Evolutionary conservation across 2,113 vertebrate genomes (phyloP), one percentile per base, ranked within the genome.

Genomic region (Chloropsis cyanopogon): DNA sequence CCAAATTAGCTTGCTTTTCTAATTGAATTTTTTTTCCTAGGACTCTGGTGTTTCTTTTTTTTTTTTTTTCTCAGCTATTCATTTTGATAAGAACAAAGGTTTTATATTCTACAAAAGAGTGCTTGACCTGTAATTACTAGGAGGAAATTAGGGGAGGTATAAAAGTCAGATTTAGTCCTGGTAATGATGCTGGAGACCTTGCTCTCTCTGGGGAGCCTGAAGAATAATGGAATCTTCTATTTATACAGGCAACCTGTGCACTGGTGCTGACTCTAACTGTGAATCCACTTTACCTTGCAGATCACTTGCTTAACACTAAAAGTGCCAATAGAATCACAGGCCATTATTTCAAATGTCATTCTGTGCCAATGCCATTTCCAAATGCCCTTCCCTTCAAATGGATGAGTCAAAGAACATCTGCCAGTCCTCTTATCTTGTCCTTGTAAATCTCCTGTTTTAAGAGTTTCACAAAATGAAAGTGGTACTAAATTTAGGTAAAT

Each of bases 81-180:
- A 98, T 98, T 98, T 98, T 98, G 98, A 99, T 99, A 99, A 99
- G 98, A 99, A 99, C 98, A 99, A 99, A 99, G 98, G 98, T 99
- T 99, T 99, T 98, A 98, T 99, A 98, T 99, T 99, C 98, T 99
- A 99, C 99, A 99, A 99, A 99, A 98, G 98, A 98, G 98, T 99
- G 98, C 99, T 99, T 99, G 99, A 99, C 99, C 99, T 99, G 99
- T 99, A 99, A 99, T 99, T 99, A 99, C 98, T 97, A 97, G 97
- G 97, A 98, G 98, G 98, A 98, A 98, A 98, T 98, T 98, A 98
- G 97, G 97, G 97, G 97, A 98, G 97, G 97, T 97, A 97, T 97
- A 97, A 98, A 98, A 99, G 98, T 99, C 98, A 98, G 98, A 99
- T 99, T 98, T 98, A 99, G 98, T 99, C 98, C 98, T 98, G 97